Conservation (phyloP, 2,797 vertebrate genomes). For the Sebastes steindachneri region DNA sequence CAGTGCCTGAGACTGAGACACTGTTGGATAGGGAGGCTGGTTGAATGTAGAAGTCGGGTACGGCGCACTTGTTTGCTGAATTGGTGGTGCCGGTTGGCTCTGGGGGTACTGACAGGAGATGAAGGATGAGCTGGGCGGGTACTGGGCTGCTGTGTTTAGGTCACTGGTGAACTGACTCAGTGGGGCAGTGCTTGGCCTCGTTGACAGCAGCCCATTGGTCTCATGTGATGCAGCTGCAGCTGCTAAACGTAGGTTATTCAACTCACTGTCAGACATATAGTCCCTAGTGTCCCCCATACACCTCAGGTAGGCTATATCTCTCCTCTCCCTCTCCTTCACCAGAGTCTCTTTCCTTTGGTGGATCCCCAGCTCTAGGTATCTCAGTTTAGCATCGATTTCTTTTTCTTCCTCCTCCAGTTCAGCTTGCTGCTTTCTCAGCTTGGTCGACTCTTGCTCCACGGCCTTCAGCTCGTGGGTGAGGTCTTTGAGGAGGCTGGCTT, state of each 20-base stretch:
- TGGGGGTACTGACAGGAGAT: slow-evolving; percentile 88
- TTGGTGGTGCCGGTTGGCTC: slow-evolving; percentile 78
- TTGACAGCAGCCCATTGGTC: slow-evolving; percentile 78
- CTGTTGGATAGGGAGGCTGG: slow-evolving; percentile 86
- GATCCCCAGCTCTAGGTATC: slow-evolving; percentile 97
- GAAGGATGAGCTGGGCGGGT: slow-evolving; percentile 86
- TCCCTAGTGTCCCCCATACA: slow-evolving; percentile 93
- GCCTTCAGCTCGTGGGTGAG: slow-evolving; percentile 96
- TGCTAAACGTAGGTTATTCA: slow-evolving; percentile 92
- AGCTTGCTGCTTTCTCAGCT: slow-evolving; percentile 97
- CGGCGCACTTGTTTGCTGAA: slow-evolving; percentile 74
- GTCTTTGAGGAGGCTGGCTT: slow-evolving; percentile 95
- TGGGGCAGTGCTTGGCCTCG: slow-evolving; percentile 84
- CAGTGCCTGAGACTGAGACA: slow-evolving; percentile 86
- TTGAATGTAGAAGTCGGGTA: slow-evolving; percentile 83
- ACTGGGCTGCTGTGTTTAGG: slow-evolving; percentile 86
- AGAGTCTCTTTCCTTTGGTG: slow-evolving; percentile 96
- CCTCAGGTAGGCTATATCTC: slow-evolving; percentile 92
- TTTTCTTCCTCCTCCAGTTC: slow-evolving; percentile 99
- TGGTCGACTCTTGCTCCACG: slow-evolving; percentile 97
- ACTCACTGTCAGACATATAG: slow-evolving; percentile 97
- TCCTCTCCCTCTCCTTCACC: slow-evolving; percentile 92
- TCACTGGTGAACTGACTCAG: slow-evolving; percentile 88
- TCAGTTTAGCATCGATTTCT: slow-evolving; percentile 97
- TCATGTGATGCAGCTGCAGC: slow-evolving; percentile 87